Evolutionary conservation across 2,888 invertebrate species (phyloP), one percentile per base, ranked within the genome.

Genomic region (Plusia festucae): DNA sequence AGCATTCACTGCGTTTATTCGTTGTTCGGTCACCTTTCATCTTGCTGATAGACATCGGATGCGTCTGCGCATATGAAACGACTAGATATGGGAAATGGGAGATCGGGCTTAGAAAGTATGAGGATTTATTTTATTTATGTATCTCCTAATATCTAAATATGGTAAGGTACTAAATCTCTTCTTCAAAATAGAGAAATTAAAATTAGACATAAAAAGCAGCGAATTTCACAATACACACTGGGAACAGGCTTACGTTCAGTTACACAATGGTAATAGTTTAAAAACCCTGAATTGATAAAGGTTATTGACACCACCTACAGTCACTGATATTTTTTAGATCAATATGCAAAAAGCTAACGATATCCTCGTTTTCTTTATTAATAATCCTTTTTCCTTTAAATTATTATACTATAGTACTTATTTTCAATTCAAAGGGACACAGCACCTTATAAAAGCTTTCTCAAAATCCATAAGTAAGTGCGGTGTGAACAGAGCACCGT

Each of bases 21-120:
- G n/a, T 22, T 61, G 70, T 70, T 68, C 83, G 82, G 84, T 77
- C 76, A 84, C 81, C 83, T 85, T 85, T 85, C 84, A 85, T 85
- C 85, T 85, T 24, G 53, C 70, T 77, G 84, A 85, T 84, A 82
- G 64, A 76, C 79, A 85, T 85, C 85, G 59, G 51, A 56, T 82
- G 84, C 84, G 72, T 57, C 40, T 57, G 75, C 77, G 84, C 84
- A 85, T 83, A 82, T 73, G 75, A 84, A 82, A 70, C 54, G 24
- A 57, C 57, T 62, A 81, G 77, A 82, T 83, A 78, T 82, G 78
- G 62, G 66, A 82, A 78, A 77, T 69, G 63, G 46, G 76, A 74
- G 74, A 76, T 76, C 57, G 40, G 56, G 34, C 52, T 68, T 69
- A 57, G 68, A 78, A 69, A 76, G 71, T 63, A 60, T 70, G n/a